A percentile compares a stretch with the other conserved stretches of the same genome.
Conservation (phyloP, 1,140 invertebrate genomes). For the Brachionus rubens region DNA sequence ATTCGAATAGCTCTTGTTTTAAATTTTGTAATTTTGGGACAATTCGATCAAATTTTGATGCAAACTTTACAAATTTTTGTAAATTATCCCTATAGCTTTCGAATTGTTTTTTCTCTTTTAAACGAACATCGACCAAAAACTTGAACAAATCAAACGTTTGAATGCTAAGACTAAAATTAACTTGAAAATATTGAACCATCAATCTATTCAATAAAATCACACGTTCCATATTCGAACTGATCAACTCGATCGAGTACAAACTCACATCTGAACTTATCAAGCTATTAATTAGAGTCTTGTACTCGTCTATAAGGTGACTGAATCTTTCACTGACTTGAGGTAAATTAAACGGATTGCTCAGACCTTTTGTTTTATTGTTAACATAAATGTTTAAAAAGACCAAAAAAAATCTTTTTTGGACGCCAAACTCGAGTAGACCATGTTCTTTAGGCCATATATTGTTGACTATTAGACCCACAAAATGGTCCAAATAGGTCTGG, state of each 20-base stretch:
- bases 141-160: not conserved
- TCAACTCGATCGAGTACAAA: too few relatives aligned
- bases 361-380: not conserved
- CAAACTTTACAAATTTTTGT: not conserved
- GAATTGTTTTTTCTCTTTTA: not conserved
- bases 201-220: constrained; percentile 20
- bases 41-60: not conserved
- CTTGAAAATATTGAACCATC: not conserved
- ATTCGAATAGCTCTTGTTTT: not conserved
- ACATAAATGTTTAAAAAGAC: not conserved
- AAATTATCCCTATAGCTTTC: not conserved
- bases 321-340: too few relatives aligned
- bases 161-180: not conserved
- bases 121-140: not conserved
- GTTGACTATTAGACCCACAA: not conserved
- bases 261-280: too few relatives aligned
- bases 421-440: not conserved
- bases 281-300: too few relatives aligned
- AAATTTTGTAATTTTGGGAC: not conserved
- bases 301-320: too few relatives aligned
- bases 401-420: not conserved
- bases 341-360: not conserved
- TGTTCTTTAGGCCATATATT: not conserved
- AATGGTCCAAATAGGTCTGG: not conserved
- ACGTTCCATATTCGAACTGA: too few relatives aligned